Evolutionary conservation across 1,140 invertebrate genomes (phyloP).

Genomic region (Nephotettix cincticeps): DNA sequence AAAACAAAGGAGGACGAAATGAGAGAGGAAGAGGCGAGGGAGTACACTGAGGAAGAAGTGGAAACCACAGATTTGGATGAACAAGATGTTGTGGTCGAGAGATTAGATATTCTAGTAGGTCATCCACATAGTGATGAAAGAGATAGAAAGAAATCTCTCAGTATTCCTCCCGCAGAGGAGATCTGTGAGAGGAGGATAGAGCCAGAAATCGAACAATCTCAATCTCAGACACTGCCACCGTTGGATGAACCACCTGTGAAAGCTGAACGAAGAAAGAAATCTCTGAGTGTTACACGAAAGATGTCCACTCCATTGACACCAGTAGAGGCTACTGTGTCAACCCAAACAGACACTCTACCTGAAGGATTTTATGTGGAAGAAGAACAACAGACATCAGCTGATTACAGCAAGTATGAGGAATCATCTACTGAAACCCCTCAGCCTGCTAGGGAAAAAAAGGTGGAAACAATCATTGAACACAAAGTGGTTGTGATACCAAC

Average conservation of each 20-base stretch:
- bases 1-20: conserved; percentile 44
- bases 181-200: background rate
- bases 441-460: background rate
- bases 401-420: conserved; percentile 8
- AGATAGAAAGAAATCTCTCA: background rate
- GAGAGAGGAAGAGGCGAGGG: conserved; percentile 41
- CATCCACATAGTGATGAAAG: background rate
- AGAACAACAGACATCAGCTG: conserved; percentile 36
- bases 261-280: conserved; percentile 18
- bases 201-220: background rate
- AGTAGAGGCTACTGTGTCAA: conserved; percentile 54
- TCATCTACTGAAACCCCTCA: background rate
- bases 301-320: background rate
- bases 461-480: conserved; percentile 28
- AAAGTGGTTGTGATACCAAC: conserved; percentile 35
- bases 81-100: conserved; percentile 18
- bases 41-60: conserved; percentile 11
- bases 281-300: background rate
- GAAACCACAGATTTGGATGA: conserved; percentile 22
- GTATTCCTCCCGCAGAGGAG: background rate
- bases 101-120: conserved; percentile 19
- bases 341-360: conserved; percentile 77
- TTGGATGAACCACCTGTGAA: conserved; percentile 28
- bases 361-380: conserved; percentile 72
- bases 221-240: background rate